A percentile compares a stretch with the other conserved stretches of the same genome.
These are phyloP conservation scores for Heterodera carotae DNA, from an alignment of 1,140 invertebrate genomes.

Conservation along the genomic window DNA sequence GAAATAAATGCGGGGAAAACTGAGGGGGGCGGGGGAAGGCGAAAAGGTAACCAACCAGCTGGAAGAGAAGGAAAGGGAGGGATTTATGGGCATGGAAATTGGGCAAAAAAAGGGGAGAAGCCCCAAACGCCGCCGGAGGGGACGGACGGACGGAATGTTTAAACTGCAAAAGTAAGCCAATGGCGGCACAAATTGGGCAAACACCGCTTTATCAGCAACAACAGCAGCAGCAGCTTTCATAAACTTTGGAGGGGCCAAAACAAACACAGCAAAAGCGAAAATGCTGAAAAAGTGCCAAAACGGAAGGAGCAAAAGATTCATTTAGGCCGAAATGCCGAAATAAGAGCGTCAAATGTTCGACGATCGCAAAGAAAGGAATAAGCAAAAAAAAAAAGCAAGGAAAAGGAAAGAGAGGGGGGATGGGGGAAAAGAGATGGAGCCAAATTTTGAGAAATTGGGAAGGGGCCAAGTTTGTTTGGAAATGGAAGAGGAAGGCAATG, in stretches of 20 bases:
- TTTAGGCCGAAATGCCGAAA: neutral
- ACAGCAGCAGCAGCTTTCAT: neutral
- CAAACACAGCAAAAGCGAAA: neutral
- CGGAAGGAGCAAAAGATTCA: neutral
- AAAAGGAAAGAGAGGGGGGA: neutral
- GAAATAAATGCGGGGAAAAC: too few species aligned
- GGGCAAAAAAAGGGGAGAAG: neutral
- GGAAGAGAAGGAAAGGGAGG: neutral
- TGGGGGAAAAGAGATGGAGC: neutral
- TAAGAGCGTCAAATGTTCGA: slow-evolving; percentile 11
- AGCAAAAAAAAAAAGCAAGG: neutral
- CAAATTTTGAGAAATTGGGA: neutral
- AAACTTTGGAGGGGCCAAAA: neutral
- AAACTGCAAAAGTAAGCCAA: neutral
- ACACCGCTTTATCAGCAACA: too few species aligned
- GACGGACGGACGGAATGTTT: neutral
- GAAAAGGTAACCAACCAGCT: slow-evolving; percentile 3
- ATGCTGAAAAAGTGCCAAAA: neutral
- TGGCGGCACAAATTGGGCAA: too few species aligned
- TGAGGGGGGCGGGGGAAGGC: too few species aligned
- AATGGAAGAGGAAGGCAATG: neutral
- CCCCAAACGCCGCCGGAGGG: too few species aligned
- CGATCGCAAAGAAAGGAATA: neutral
- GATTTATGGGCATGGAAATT: neutral
- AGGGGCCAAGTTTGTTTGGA: neutral